phyloP scores from a whole-genome alignment of 1,140 invertebrate species.

The Bombus huntii region DNA sequence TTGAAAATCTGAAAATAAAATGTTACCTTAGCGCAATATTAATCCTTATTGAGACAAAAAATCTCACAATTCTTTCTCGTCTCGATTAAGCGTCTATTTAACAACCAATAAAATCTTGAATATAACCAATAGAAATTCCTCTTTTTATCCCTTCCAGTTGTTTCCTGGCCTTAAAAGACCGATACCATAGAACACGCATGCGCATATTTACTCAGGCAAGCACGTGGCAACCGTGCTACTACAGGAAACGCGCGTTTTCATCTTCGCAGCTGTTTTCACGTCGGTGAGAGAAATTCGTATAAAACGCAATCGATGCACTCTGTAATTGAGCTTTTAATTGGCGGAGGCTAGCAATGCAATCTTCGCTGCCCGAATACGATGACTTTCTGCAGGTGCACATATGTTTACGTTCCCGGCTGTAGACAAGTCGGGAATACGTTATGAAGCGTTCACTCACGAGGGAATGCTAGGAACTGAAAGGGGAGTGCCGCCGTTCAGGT shows the following conservation, averaged over 20 bases:
- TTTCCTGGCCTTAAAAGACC: background rate
- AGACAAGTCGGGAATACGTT: constrained; percentile 46
- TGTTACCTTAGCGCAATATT: too few species aligned
- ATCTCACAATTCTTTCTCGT: background rate
- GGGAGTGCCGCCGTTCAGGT: constrained; percentile 31
- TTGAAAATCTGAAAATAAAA: background rate
- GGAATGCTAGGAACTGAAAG: constrained; percentile 33
- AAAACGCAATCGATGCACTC: constrained; percentile 4
- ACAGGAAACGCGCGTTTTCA: constrained; percentile 3
- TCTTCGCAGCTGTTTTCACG: constrained; percentile 28
- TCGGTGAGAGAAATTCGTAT: background rate
- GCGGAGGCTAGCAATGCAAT: constrained; percentile 34
- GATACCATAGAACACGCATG: background rate
- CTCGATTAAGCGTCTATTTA: background rate
- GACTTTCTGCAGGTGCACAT: constrained; percentile 49
- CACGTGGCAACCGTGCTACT: background rate
- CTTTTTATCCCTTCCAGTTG: background rate
- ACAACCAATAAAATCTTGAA: background rate
- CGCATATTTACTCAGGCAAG: background rate
- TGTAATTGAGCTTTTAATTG: constrained; percentile 38
- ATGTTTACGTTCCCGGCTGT: constrained; percentile 40
- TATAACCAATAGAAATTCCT: background rate
- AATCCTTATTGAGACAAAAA: background rate
- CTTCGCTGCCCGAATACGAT: constrained; percentile 22
- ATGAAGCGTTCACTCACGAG: constrained; percentile 12